These are phyloP conservation scores for Macaca mulatta DNA, from an alignment of 2,113 vertebrate species.

Conservation along the genomic window DNA sequence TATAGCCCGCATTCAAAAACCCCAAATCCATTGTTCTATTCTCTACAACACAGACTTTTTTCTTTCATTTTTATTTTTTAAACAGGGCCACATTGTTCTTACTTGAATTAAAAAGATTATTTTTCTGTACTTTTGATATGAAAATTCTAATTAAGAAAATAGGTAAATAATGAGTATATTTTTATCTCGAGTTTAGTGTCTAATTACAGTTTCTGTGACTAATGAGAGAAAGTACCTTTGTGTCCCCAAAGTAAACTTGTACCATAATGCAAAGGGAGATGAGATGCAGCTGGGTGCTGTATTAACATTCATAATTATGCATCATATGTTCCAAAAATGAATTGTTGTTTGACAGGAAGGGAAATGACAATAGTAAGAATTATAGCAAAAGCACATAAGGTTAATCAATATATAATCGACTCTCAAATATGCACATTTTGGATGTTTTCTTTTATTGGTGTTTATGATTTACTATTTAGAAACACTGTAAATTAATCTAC, in stretches of 20 bases:
- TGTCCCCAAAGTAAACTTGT: slow-evolving; percentile 37
- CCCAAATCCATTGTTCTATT: not conserved
- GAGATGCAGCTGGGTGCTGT: slow-evolving; percentile 18
- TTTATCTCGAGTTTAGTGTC: slow-evolving; percentile 32
- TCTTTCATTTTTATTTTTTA: slow-evolving; percentile 36
- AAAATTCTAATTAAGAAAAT: slow-evolving; percentile 49
- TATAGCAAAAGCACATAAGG: slow-evolving; percentile 53
- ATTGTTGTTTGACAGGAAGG: slow-evolving; percentile 40
- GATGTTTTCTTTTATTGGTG: slow-evolving; percentile 47
- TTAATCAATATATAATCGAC: slow-evolving; percentile 58
- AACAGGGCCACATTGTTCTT: not conserved
- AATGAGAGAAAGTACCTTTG: slow-evolving; percentile 31
- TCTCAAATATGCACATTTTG: slow-evolving; percentile 50
- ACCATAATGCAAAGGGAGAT: slow-evolving; percentile 32
- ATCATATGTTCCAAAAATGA: slow-evolving; percentile 55
- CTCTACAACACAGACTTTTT: not conserved
- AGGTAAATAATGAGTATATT: slow-evolving; percentile 50
- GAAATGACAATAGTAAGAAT: slow-evolving; percentile 55
- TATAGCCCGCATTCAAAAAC: slow-evolving; percentile 15
- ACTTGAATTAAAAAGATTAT: slow-evolving; percentile 34
- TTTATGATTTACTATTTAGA: slow-evolving; percentile 64
- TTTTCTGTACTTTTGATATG: slow-evolving; percentile 3
- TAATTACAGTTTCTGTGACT: slow-evolving; percentile 58
- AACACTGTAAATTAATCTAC: slow-evolving; percentile 47
- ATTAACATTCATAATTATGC: slow-evolving; percentile 53